Evolutionary conservation across 2,797 vertebrate genomes (phyloP), one percentile per base, ranked within the genome.

Genomic region (Morus bassanus): DNA sequence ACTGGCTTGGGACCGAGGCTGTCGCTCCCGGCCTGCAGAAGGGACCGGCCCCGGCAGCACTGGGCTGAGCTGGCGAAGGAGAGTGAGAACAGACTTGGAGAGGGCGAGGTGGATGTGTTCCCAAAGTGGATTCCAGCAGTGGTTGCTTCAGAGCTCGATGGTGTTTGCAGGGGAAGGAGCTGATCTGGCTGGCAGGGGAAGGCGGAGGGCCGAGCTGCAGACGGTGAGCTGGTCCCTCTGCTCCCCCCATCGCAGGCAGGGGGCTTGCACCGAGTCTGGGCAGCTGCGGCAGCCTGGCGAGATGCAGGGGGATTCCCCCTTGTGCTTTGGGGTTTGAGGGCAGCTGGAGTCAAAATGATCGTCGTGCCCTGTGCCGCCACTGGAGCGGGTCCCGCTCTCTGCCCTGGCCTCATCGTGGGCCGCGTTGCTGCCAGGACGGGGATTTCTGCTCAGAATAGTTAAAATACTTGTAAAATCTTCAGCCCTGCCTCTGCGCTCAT

Each of bases 331-430:
- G 35, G 11, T 41, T 50, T 2, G 2, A 5, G 65, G 37, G 65
- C 1, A 13, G 46, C 19, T 6, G 45, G 67, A 61, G 45, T 45
- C 3, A 9, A 51, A 18, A 12, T 3, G 28, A 28, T 11, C 27
- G 0, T 14, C 4, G 9, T 25, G 54, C 30, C 43, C 51, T 9
- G 3, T 2, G 22, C 22, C 1, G 30, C 35, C 2, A 8, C 46
- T 11, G 80, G 39, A 33, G 59, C 11, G 3, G 41, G 81, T 64
- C 50, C 69, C 11, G 18, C 41, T 28, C 33, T 51, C 30, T 31
- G 80, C 57, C 27, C 22, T 9, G 33, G 46, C 57, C 21, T 43
- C 15, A 0, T 18, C 48, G 0, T 2, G 48, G 28, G 31, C 50
- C 14, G 50, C 7, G 24, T 12, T 5, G 16, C 67, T 25, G 57